A percentile compares a stretch with the other conserved stretches of the same genome.
These are phyloP conservation scores for Pteronotus mesoamericanus DNA, from an alignment of 2,797 vertebrate species.

Conservation along the genomic window DNA sequence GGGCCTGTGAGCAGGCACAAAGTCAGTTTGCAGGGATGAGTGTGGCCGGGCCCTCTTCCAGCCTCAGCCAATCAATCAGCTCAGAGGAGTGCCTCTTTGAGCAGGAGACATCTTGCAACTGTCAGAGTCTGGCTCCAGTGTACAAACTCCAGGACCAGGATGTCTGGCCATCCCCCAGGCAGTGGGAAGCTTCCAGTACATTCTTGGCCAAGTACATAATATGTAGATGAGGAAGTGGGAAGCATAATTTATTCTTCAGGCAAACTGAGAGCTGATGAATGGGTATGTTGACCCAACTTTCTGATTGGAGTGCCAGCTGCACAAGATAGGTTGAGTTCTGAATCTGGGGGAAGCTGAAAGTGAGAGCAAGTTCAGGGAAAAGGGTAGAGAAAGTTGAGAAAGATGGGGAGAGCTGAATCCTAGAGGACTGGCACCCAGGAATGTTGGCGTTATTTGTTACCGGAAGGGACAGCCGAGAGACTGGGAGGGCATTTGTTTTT, in stretches of 20 bases:
- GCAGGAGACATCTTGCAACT: not conserved
- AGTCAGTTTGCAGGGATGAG: not conserved
- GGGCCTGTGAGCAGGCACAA: not conserved
- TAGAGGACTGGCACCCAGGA: not conserved
- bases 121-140: not conserved
- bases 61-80: not conserved
- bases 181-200: not conserved
- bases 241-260: not conserved
- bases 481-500: not conserved
- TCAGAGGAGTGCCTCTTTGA: not conserved
- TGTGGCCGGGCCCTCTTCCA: not conserved
- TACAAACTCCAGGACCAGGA: not conserved
- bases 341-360: not conserved
- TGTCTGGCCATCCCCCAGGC: slow-evolving; percentile 27
- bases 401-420: not conserved
- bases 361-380: not conserved
- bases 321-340: not conserved
- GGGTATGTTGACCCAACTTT: not conserved
- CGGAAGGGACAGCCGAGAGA: not conserved
- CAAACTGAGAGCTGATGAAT: not conserved
- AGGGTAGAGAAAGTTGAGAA: not conserved
- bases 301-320: not conserved
- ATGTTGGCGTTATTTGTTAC: not conserved
- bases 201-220: slow-evolving; percentile 34
- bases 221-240: not conserved